phyloP scores from a whole-genome alignment of 2,888 invertebrate species.

The Lottia scabra region DNA sequence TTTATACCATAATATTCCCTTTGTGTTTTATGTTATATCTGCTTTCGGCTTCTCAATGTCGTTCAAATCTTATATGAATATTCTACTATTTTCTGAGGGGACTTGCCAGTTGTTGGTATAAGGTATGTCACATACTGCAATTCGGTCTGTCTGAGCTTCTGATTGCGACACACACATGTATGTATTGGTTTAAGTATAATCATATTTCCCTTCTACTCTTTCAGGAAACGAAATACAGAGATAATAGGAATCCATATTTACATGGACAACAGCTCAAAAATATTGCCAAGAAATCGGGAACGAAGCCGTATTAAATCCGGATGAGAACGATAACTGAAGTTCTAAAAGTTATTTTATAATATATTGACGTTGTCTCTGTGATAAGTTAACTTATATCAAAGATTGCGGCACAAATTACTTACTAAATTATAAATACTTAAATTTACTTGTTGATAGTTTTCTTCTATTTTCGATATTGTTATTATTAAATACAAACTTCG shows the following conservation, averaged over 20 bases:
- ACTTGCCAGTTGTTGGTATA: too few species aligned
- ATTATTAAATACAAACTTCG: too few species aligned
- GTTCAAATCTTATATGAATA: too few species aligned
- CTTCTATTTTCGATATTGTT: background rate
- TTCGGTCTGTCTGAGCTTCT: too few species aligned
- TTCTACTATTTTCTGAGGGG: too few species aligned
- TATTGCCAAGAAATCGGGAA: background rate
- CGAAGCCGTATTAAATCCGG: background rate
- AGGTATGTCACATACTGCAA: too few species aligned
- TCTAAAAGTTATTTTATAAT: too few species aligned
- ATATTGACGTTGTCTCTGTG: background rate
- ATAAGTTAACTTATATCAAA: background rate
- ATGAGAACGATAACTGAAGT: too few species aligned
- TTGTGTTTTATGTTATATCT: too few species aligned
- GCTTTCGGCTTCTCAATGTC: too few species aligned
- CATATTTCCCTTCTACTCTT: background rate
- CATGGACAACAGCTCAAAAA: background rate
- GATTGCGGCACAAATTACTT: conserved; percentile 1
- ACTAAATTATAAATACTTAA: background rate
- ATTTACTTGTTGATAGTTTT: background rate
- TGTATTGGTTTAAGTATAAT: background rate
- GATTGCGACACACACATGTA: too few species aligned
- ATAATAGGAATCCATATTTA: background rate
- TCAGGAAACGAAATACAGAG: background rate
- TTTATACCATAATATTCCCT: too few species aligned